These are phyloP conservation scores for Reticulitermes lucifugus DNA, from an alignment of 2,888 invertebrate species.

Conservation along the genomic window DNA sequence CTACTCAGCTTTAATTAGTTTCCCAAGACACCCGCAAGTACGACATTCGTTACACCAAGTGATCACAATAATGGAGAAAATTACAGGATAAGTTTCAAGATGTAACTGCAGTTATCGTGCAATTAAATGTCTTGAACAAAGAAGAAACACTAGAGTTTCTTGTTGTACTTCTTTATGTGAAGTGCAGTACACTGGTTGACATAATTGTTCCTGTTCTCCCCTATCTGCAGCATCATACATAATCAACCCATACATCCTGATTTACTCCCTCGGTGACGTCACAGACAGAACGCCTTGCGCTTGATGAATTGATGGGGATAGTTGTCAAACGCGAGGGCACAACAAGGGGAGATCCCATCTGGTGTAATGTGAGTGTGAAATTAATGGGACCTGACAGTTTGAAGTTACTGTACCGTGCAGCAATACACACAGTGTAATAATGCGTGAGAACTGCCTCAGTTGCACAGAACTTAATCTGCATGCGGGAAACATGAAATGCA, in stretches of 20 bases:
- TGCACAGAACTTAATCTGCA: too few species aligned
- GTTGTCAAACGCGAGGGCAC: background rate
- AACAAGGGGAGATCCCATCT: background rate
- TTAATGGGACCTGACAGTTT: background rate
- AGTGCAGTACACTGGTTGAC: background rate
- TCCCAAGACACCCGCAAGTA: too few species aligned
- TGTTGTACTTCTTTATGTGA: background rate
- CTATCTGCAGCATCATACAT: background rate
- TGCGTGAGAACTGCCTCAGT: background rate
- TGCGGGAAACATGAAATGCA: too few species aligned
- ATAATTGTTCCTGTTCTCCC: slow-evolving; percentile 9
- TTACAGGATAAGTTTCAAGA: too few species aligned
- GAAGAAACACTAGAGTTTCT: too few species aligned
- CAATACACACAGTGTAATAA: background rate
- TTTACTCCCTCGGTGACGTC: slow-evolving; percentile 23
- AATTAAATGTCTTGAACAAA: too few species aligned
- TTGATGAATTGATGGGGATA: slow-evolving; percentile 12
- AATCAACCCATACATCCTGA: slow-evolving; percentile 35
- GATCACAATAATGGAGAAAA: too few species aligned
- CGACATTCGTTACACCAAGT: too few species aligned
- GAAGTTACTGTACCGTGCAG: background rate
- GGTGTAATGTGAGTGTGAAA: background rate
- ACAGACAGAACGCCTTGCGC: slow-evolving; percentile 6
- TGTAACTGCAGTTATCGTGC: too few species aligned
- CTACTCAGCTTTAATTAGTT: too few species aligned